Evolutionary conservation across 2,888 invertebrate genomes (phyloP), one percentile per base, ranked within the genome.

Genomic region (Dynastes hyllus): DNA sequence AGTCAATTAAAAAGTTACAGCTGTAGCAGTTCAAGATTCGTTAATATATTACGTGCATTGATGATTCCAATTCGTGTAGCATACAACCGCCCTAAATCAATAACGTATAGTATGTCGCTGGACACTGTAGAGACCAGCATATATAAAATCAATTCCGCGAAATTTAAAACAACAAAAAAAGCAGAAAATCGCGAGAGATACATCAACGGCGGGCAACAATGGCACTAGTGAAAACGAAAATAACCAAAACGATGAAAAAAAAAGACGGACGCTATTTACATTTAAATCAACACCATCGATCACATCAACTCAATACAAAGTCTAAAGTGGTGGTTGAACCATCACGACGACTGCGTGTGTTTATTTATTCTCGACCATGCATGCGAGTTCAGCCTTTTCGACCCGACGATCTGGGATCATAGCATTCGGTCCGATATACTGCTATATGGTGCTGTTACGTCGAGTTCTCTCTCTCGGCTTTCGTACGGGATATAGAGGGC

Each of bases 211-310:
- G 27, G 13, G 61, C 37, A 40, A 40, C 11, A 75, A 61, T 40
- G 22, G 29, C 22, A 6, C 22, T 55, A 61, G 55, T 29, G n/a
- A 75, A 61, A 75, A 50, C 61, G 69, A 73, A 76, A 65, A 63
- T 40, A 75, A 76, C 61, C 22, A 51, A 61, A 37, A 67, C 13
- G 69, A 27, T 22, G 16, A 63, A 76, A 53, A 55, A 65, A 66
- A 66, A 32, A 76, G 11, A 11, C 53, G 66, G 51, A 67, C 76
- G 66, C 76, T 66, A 76, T 76, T 76, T 66, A 76, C 65, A 76
- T 76, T 76, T 76, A 76, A 76, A 76, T 76, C 76, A 67, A 76
- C 69, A 69, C 67, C 66, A 69, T 77, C 61, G 73, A 75, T 75
- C 73, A 75, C 73, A 75, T 75, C 73, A 27, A 75, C 73, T 75